Percentiles rank a stretch among this genome's conserved stretches.
Conservation (phyloP, 2,797 vertebrate genomes). For the Geotrypetes seraphini region DNA sequence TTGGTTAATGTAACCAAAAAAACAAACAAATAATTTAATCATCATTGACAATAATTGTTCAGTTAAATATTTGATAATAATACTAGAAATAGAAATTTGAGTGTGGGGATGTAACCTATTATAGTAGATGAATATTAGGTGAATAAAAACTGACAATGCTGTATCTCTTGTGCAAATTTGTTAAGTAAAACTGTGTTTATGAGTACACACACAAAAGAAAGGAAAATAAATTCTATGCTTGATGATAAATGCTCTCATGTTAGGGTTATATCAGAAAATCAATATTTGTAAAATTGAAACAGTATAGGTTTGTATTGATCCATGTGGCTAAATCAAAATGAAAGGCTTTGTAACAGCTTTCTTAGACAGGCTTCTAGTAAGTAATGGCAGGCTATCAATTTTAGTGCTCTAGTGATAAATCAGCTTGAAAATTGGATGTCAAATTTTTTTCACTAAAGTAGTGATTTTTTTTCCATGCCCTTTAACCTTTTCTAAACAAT, state of each 20-base stretch:
- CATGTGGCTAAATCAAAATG: conserved; percentile 82
- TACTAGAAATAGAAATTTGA: neutral
- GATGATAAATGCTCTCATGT: conserved; percentile 87
- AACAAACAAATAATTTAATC: too few species aligned
- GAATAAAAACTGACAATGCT: conserved; percentile 28
- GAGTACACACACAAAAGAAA: conserved; percentile 53
- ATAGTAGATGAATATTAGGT: conserved; percentile 2
- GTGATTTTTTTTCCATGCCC: conserved; percentile 78
- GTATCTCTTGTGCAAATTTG: conserved; percentile 24
- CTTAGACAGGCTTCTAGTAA: conserved; percentile 75
- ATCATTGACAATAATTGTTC: too few species aligned
- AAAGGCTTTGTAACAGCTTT: conserved; percentile 89
- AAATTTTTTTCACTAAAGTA: conserved; percentile 70
- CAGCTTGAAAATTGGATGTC: conserved; percentile 99
- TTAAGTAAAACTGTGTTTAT: conserved; percentile 36
- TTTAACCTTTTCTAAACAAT: conserved; percentile 80
- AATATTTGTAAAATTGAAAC: conserved; percentile 98
- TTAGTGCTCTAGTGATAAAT: conserved; percentile 98
- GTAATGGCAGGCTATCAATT: conserved; percentile 98
- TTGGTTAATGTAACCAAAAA: too few species aligned
- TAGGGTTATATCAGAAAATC: conserved; percentile 86
- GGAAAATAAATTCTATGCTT: conserved; percentile 68
- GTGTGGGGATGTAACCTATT: neutral
- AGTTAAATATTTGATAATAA: neutral
- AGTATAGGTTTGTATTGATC: conserved; percentile 98